These are phyloP conservation scores for Trachymyrmex cornetzi DNA, from an alignment of 1,140 invertebrate species.

Conservation along the genomic window DNA sequence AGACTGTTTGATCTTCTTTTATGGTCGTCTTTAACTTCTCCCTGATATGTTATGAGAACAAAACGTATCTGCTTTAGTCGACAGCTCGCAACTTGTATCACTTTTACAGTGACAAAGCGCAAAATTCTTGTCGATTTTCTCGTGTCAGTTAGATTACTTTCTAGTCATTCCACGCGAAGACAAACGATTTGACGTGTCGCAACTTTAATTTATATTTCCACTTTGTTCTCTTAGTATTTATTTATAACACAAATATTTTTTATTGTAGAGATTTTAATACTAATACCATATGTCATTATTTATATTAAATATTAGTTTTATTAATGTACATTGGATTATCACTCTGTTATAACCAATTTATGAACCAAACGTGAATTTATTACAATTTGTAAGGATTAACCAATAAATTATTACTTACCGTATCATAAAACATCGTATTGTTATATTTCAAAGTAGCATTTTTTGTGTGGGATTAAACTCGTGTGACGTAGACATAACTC, in stretches of 20 bases:
- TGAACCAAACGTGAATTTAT: not conserved
- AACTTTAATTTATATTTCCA: not conserved
- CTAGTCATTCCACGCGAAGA: not conserved
- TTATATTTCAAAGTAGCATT: not conserved
- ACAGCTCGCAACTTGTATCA: not conserved
- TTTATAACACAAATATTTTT: not conserved
- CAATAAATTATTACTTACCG: not conserved
- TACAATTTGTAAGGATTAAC: not conserved
- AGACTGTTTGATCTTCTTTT: constrained; percentile 9
- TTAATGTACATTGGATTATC: not conserved
- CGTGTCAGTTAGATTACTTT: constrained; percentile 31
- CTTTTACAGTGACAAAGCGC: constrained; percentile 43
- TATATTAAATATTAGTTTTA: not conserved
- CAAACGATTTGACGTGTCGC: not conserved
- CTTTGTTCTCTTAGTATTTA: not conserved
- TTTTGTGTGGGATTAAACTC: not conserved
- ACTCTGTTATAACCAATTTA: not conserved
- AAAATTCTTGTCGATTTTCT: not conserved
- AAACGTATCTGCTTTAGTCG: not conserved
- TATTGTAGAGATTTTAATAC: not conserved
- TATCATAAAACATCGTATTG: not conserved
- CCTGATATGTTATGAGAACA: constrained; percentile 1
- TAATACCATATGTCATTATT: not conserved
- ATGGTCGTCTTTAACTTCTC: not conserved
- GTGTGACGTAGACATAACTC: not conserved